phyloP scores from a whole-genome alignment of 1,140 invertebrate genomes.

The Hycleus phaleratus region DNA sequence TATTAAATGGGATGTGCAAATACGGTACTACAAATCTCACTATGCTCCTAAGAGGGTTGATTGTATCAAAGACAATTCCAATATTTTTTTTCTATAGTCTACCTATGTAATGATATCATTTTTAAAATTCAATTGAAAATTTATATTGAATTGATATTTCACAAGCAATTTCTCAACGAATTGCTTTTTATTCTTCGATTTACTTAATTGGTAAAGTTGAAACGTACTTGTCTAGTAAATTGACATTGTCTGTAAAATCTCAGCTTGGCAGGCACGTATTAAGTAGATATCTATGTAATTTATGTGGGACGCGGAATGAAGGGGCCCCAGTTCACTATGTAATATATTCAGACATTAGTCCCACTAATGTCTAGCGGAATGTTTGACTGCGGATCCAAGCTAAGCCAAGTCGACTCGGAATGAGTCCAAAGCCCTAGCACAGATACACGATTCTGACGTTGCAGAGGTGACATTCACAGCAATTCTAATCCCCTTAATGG shows the following conservation, averaged over 20 bases:
- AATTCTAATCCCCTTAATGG: slow-evolving; percentile 36
- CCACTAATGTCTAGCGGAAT: slow-evolving; percentile 38
- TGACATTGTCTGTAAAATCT: slow-evolving; percentile 35
- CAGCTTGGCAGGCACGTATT: slow-evolving; percentile 38
- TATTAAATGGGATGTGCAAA: slow-evolving; percentile 23
- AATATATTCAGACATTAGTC: slow-evolving; percentile 41
- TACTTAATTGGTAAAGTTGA: too few relatives aligned
- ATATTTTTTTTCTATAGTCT: too few relatives aligned
- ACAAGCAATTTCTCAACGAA: too few relatives aligned
- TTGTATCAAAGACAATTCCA: too few relatives aligned
- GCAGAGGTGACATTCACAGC: slow-evolving; percentile 31
- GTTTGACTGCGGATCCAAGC: slow-evolving; percentile 33
- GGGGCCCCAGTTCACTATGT: slow-evolving; percentile 28
- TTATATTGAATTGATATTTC: too few relatives aligned
- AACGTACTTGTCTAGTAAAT: slow-evolving; percentile 15
- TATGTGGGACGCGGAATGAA: slow-evolving; percentile 33
- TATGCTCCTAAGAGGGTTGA: too few relatives aligned
- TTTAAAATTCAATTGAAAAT: too few relatives aligned
- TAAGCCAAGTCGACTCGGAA: slow-evolving; percentile 30
- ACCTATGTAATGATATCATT: too few relatives aligned
- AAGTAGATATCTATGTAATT: slow-evolving; percentile 40
- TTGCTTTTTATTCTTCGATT: too few relatives aligned
- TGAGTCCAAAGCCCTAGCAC: slow-evolving; percentile 25
- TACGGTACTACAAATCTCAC: slow-evolving; percentile 19
- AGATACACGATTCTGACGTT: slow-evolving; percentile 31